These are phyloP conservation scores for Puffinus mauretanicus DNA, from an alignment of 2,113 vertebrate species.

Conservation along the genomic window DNA sequence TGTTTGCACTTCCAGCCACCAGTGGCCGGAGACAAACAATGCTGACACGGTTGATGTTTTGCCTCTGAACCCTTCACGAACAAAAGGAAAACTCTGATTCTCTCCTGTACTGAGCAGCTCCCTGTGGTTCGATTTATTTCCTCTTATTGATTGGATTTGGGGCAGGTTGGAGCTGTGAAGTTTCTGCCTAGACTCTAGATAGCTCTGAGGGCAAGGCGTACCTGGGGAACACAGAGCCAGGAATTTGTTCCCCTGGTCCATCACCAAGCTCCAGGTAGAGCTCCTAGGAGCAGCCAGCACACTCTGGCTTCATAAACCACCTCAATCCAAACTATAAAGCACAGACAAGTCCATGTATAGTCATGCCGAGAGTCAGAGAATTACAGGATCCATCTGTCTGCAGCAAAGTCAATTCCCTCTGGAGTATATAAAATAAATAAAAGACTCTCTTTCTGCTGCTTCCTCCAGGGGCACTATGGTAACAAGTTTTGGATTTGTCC, in stretches of 20 bases:
- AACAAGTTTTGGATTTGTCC: background rate
- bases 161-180: background rate
- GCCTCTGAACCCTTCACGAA: background rate
- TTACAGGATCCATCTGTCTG: background rate
- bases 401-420: slow-evolving; percentile 34
- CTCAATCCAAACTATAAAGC: background rate
- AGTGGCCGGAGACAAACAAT: accelerated
- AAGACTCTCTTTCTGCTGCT: background rate
- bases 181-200: background rate
- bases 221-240: background rate
- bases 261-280: background rate
- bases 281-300: background rate
- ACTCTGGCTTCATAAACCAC: background rate
- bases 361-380: background rate
- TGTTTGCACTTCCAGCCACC: background rate
- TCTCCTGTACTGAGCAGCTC: background rate
- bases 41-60: background rate
- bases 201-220: background rate
- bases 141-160: background rate
- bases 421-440: background rate
- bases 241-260: background rate
- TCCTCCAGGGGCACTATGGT: background rate
- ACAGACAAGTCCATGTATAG: slow-evolving; percentile 27
- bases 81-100: background rate
- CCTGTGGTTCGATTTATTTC: background rate